A percentile compares a stretch with the other conserved stretches of the same genome.
phyloP scores from a whole-genome alignment of 2,113 vertebrate genomes.

The Macroglossus sobrinus region DNA sequence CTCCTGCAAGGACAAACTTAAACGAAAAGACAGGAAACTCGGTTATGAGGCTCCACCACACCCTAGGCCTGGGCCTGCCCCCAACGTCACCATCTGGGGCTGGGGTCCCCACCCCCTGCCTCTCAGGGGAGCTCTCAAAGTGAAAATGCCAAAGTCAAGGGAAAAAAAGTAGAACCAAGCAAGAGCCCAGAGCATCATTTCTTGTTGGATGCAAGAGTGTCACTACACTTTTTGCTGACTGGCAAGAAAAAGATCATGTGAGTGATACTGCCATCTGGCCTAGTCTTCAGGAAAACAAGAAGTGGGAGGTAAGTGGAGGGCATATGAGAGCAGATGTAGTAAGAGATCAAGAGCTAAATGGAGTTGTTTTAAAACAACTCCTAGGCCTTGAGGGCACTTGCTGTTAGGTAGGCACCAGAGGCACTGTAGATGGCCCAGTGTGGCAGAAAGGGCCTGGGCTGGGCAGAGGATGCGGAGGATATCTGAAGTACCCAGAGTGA shows the following conservation, averaged over 20 bases:
- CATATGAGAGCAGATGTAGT: not conserved
- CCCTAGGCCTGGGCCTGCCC: constrained; percentile 31
- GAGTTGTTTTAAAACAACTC: not conserved
- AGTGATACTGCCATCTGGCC: not conserved
- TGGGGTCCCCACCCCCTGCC: constrained; percentile 44
- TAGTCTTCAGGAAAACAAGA: not conserved
- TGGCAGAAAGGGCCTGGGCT: not conserved
- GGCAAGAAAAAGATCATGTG: not conserved
- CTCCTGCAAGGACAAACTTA: not conserved
- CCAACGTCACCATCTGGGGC: constrained; percentile 41
- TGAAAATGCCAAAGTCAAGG: constrained; percentile 43
- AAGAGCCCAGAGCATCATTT: not conserved
- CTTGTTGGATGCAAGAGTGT: not conserved
- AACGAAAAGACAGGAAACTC: constrained; percentile 62
- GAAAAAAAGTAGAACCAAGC: not conserved
- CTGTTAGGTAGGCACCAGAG: not conserved
- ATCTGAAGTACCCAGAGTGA: not conserved
- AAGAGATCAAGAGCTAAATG: not conserved
- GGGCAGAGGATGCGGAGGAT: not conserved
- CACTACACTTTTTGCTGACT: not conserved
- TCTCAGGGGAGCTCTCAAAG: constrained; percentile 7
- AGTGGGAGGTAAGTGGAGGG: not conserved
- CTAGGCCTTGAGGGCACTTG: not conserved
- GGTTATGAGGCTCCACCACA: not conserved
- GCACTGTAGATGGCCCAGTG: not conserved